Percentiles rank a stretch among this genome's conserved stretches.
Evolutionary conservation across 2,888 invertebrate species (phyloP).

Genomic region (Pimpla rufipes): DNA sequence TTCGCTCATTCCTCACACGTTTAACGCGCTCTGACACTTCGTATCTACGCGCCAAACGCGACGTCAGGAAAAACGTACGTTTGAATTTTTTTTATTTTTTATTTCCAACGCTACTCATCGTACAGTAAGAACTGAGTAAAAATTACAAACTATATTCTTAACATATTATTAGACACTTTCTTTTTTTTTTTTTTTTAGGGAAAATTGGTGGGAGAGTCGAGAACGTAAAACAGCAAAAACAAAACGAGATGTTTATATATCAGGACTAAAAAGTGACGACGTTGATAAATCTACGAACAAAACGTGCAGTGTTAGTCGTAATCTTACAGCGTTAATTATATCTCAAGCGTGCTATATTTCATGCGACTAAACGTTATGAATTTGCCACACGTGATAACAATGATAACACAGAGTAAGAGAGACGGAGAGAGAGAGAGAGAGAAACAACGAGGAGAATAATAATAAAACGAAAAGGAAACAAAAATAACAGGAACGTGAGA

Average conservation of each 20-base stretch:
- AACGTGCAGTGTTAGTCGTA: background rate
- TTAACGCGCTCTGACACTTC: background rate
- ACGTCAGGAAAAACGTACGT: background rate
- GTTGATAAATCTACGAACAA: conserved; percentile 33
- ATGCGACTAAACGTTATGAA: conserved; percentile 52
- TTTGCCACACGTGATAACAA: conserved; percentile 30
- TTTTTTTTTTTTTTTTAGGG: background rate
- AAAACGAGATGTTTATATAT: no score
- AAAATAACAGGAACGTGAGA: conserved; percentile 63
- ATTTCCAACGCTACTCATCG: no score
- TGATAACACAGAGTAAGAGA: conserved; percentile 45
- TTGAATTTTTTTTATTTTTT: background rate
- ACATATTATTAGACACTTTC: no score
- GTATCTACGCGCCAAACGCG: background rate
- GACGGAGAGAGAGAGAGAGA: conserved; percentile 31
- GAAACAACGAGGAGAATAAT: conserved; percentile 36
- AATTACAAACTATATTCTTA: no score
- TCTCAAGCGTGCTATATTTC: conserved; percentile 56
- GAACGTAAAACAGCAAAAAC: conserved; percentile 29
- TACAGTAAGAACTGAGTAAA: no score
- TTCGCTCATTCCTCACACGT: conserved; percentile 9
- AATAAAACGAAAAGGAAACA: conserved; percentile 66
- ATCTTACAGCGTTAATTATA: conserved; percentile 21
- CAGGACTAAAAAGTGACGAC: background rate
- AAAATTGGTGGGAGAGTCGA: conserved; percentile 1